Evolutionary conservation across 1,140 invertebrate genomes (phyloP).

Genomic region (Charaxes varanes): DNA sequence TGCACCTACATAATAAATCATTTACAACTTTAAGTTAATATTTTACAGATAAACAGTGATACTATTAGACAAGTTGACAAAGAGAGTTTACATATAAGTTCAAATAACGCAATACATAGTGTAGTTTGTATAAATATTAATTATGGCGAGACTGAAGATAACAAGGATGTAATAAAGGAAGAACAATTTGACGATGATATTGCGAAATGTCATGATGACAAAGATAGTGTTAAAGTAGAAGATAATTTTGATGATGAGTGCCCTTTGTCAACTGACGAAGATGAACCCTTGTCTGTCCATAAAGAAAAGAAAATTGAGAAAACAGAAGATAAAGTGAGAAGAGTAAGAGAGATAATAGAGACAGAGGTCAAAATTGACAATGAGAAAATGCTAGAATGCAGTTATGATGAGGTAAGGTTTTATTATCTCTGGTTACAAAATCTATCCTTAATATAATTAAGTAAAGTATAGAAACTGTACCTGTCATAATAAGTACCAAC

Average conservation of each 20-base stretch:
- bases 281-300: conserved; percentile 35
- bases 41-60: conserved; percentile 23
- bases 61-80: conserved; percentile 15
- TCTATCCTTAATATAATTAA: no score
- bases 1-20: not conserved
- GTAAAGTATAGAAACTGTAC: no score
- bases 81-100: conserved; percentile 11
- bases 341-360: conserved; percentile 16
- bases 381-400: conserved; percentile 1
- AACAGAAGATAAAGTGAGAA: conserved; percentile 17
- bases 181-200: conserved; percentile 19
- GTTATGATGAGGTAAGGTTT: conserved; percentile 1
- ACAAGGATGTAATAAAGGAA: conserved; percentile 20
- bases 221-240: conserved; percentile 27
- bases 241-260: conserved; percentile 19
- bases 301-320: conserved; percentile 27
- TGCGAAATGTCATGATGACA: conserved; percentile 17
- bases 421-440: not conserved
- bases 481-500: no score
- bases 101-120: conserved; percentile 7
- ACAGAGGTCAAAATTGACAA: conserved; percentile 7
- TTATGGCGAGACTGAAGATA: conserved; percentile 5
- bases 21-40: conserved; percentile 6
- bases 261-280: conserved; percentile 15
- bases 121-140: conserved; percentile 9